Percentiles rank a stretch among this genome's conserved stretches.
These are phyloP conservation scores for Chelonoidis abingdonii DNA, from an alignment of 2,113 vertebrate genomes.

Conservation along the genomic window DNA sequence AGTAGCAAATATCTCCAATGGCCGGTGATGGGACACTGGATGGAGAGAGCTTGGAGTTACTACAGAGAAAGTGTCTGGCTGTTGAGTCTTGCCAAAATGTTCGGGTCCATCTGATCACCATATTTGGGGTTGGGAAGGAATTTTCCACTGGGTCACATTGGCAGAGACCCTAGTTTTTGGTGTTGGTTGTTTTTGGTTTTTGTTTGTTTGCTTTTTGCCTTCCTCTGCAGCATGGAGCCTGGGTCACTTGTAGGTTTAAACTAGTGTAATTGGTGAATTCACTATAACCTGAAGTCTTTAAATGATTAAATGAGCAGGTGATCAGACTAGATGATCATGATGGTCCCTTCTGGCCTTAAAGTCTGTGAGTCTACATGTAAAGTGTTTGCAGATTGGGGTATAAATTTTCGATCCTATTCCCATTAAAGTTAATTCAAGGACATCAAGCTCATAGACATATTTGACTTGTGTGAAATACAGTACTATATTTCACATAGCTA, in stretches of 20 bases:
- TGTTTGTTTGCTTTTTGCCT: neutral
- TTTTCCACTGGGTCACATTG: neutral
- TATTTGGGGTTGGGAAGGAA: neutral
- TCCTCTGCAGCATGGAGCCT: neutral
- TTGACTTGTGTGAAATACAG: neutral
- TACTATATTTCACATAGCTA: neutral
- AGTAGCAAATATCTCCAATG: neutral
- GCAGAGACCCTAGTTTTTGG: neutral
- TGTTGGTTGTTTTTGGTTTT: neutral
- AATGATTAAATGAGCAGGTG: neutral
- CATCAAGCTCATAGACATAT: neutral
- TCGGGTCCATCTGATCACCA: neutral
- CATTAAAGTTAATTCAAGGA: neutral
- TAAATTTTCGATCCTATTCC: neutral
- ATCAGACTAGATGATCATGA: neutral
- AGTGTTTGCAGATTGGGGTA: neutral
- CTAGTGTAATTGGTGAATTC: neutral
- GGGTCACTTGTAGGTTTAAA: neutral
- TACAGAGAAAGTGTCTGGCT: neutral
- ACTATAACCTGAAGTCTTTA: neutral
- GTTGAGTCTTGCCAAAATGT: neutral
- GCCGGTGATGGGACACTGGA: neutral
- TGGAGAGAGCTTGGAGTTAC: neutral
- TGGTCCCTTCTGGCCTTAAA: neutral
- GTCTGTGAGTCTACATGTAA: neutral